These are phyloP conservation scores for Minunthozetes semirufus DNA, from an alignment of 2,888 invertebrate species.

Conservation along the genomic window DNA sequence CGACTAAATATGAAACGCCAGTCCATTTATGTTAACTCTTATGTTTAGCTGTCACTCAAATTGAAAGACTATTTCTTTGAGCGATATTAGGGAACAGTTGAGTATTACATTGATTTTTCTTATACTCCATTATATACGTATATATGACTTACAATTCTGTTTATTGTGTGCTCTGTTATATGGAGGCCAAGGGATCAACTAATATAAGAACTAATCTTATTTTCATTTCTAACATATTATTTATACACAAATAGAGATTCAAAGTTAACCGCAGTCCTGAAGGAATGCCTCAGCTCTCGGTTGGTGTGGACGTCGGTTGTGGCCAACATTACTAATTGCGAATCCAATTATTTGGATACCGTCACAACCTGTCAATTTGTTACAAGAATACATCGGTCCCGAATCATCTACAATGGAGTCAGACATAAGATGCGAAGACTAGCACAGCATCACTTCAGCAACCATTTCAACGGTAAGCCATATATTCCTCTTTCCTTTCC, in stretches of 20 bases:
- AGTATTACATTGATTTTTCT: neutral
- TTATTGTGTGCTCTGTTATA: neutral
- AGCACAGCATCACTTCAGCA: neutral
- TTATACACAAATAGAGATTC: constrained; percentile 23
- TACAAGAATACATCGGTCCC: constrained; percentile 10
- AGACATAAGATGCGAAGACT: neutral
- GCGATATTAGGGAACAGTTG: neutral
- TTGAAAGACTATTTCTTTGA: neutral
- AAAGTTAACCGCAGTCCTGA: constrained; percentile 10
- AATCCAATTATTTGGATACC: constrained; percentile 21
- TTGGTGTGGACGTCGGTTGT: constrained; percentile 21
- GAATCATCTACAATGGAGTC: constrained; percentile 11
- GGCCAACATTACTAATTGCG: constrained; percentile 12
- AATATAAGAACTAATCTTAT: constrained; percentile 20
- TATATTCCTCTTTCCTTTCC: neutral
- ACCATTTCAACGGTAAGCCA: neutral
- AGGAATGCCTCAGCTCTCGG: constrained; percentile 7
- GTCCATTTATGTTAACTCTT: constrained; percentile 10
- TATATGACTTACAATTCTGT: neutral
- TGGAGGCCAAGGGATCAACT: constrained; percentile 14
- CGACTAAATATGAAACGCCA: constrained; percentile 7
- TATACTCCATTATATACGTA: neutral
- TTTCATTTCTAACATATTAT: constrained; percentile 8
- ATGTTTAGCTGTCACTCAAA: constrained; percentile 15
- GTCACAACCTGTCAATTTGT: constrained; percentile 23